Base-by-base conservation (phyloP, 2,113 vertebrate genomes). In the Dryoscopus gambensis region DNA sequence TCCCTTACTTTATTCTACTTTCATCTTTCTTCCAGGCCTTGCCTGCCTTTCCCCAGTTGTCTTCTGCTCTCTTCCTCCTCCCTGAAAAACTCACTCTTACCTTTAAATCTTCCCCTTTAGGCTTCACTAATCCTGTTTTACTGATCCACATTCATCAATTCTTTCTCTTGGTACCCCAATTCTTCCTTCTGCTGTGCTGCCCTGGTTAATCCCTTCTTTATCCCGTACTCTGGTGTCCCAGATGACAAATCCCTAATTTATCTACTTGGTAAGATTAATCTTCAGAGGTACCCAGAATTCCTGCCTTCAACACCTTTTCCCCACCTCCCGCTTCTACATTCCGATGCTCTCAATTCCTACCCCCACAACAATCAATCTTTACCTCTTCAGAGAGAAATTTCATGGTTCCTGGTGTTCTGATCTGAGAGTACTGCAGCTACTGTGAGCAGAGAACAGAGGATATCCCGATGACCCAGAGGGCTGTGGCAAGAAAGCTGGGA, bases 371-470 rank as follows among this genome's bases (percentile, higher is more conserved):
- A 77, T 68, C 64, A 47, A 74, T 42, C 59, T 81, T 63, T 69
- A 56, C 52, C 46, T 90, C 62, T 89, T 90, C 60, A 90, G 80
- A 78, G 68, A 84, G 68, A 53, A 44, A 60, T 65, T 92, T 65
- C 86, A 16, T 30, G 53, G 93, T 47, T 64, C 68, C 52, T 65
- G 85, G 21, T 64, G 95, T 79, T 90, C 79, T 89, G 83, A 90
- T 75, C 64, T 93, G 90, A 70, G 79, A 86, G 86, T 95, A 96
- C 96, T 97, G 96, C 96, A 97, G 96, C 96, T 97, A 97, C 96
- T 96, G 96, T 96, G 81, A 97, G 96, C 96, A 96, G 95, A 96
- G 92, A 90, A 44, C 71, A 93, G 82, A 75, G 90, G 76, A 28
- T 57, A 88, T 86, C 71, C 80, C 82, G 52, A 49, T 56, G 82